Evolutionary conservation across 2,888 invertebrate genomes (phyloP).

Genomic region (Caenorhabditis sp.): DNA sequence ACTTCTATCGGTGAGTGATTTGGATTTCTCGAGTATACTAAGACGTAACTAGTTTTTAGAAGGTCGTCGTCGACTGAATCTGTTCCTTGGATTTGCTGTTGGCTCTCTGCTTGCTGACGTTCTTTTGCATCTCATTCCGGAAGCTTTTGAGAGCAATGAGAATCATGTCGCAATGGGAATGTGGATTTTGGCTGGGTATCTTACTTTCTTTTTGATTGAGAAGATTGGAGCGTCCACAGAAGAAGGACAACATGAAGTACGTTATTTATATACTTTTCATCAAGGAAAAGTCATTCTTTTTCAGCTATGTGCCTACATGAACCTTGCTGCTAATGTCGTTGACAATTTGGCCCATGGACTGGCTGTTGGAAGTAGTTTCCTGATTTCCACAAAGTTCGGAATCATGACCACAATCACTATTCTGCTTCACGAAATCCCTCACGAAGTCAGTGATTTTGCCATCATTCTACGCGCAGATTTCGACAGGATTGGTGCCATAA

Average conservation of each 20-base stretch:
- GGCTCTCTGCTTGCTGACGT: constrained; percentile 79
- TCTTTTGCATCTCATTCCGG: constrained; percentile 78
- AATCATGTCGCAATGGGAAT: constrained; percentile 64
- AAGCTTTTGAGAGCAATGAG: constrained; percentile 68
- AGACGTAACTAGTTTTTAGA: constrained; percentile 63
- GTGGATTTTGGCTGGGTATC: constrained; percentile 72
- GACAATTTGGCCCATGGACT: constrained; percentile 99
- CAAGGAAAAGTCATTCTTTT: constrained; percentile 6
- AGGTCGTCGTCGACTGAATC: constrained; percentile 70
- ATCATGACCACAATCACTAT: constrained; percentile 95
- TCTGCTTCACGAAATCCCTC: constrained; percentile 96
- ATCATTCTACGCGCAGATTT: constrained; percentile 93
- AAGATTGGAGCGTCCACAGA: constrained; percentile 72
- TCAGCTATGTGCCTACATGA: constrained; percentile 91
- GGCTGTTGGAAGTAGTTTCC: constrained; percentile 97
- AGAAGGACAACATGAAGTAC: constrained; percentile 74
- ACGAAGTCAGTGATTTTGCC: constrained; percentile 99
- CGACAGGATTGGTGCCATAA: constrained; percentile 94
- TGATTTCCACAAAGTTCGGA: constrained; percentile 92
- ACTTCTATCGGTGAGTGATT: constrained; percentile 60
- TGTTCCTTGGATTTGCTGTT: constrained; percentile 76
- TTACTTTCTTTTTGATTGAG: constrained; percentile 73
- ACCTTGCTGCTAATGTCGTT: constrained; percentile 95
- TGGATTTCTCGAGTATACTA: neutral
- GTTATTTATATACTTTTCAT: neutral